These are phyloP conservation scores for Cyclophora albipunctata DNA, from an alignment of 2,888 invertebrate genomes.

Conservation along the genomic window DNA sequence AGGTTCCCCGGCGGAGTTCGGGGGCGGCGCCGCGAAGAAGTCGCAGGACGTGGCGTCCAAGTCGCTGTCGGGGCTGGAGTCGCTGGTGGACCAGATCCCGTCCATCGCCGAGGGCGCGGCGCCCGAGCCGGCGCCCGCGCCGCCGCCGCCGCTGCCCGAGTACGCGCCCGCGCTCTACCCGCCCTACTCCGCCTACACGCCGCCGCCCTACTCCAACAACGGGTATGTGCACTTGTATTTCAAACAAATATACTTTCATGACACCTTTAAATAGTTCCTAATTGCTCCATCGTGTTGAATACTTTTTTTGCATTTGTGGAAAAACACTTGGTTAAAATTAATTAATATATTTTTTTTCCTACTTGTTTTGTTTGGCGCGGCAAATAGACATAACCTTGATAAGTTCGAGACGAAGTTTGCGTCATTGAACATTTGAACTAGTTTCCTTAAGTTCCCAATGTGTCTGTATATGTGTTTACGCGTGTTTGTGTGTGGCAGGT, in stretches of 20 bases:
- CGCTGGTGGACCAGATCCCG: conserved; percentile 93
- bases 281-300: no score
- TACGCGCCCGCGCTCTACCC: conserved; percentile 50
- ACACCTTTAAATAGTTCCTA: no score
- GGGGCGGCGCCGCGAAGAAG: conserved; percentile 55
- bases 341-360: no score
- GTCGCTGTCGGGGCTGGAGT: conserved; percentile 89
- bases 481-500: conserved; percentile 28
- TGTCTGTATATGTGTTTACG: neutral
- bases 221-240: conserved; percentile 30
- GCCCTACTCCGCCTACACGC: conserved; percentile 53
- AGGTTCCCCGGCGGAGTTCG: conserved; percentile 60
- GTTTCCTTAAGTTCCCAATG: no score
- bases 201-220: conserved; percentile 51
- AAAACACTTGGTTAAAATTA: no score
- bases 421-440: no score
- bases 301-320: no score
- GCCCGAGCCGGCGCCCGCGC: conserved; percentile 58
- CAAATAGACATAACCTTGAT: no score
- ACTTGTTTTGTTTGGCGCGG: no score
- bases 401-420: no score
- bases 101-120: conserved; percentile 85
- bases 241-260: no score
- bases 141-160: conserved; percentile 38
- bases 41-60: conserved; percentile 88